phyloP scores from a whole-genome alignment of 2,888 invertebrate species.

The Amiota mariae region DNA sequence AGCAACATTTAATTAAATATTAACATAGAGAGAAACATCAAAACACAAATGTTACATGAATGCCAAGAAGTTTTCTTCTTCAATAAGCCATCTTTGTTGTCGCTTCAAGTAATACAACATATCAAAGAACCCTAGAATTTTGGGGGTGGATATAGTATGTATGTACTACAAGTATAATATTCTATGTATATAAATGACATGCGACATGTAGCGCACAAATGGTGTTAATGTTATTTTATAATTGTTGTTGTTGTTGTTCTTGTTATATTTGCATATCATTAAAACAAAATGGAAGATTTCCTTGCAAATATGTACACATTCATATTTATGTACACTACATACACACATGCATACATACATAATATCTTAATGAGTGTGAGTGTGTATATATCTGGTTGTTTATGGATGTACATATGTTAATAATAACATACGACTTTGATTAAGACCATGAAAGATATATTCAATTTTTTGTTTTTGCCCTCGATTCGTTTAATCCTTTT shows the following conservation, averaged over 20 bases:
- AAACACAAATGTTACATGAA: too few species aligned
- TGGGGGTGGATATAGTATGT: too few species aligned
- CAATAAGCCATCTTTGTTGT: too few species aligned
- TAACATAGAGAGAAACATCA: constrained; percentile 41
- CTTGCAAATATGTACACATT: not conserved
- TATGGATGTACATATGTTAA: too few species aligned
- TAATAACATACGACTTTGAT: too few species aligned
- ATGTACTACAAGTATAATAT: constrained; percentile 32
- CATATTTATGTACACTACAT: not conserved
- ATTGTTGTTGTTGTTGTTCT: constrained; percentile 19
- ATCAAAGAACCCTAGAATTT: too few species aligned
- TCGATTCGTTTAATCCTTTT: too few species aligned
- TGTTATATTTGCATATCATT: constrained; percentile 61
- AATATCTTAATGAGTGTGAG: not conserved
- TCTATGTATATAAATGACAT: constrained; percentile 14
- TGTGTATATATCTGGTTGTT: not conserved
- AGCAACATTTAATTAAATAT: constrained; percentile 63
- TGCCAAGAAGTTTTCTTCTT: too few species aligned
- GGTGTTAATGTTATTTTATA: constrained; percentile 39
- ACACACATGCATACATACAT: not conserved
- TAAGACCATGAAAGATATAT: too few species aligned
- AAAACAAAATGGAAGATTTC: constrained; percentile 29
- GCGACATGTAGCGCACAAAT: constrained; percentile 31
- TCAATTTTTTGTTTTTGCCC: too few species aligned
- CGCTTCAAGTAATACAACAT: too few species aligned